Base-by-base conservation (phyloP, 30 jellyfish, hydroid and myxozoan species). In the Rhopilema esculentum region DNA sequence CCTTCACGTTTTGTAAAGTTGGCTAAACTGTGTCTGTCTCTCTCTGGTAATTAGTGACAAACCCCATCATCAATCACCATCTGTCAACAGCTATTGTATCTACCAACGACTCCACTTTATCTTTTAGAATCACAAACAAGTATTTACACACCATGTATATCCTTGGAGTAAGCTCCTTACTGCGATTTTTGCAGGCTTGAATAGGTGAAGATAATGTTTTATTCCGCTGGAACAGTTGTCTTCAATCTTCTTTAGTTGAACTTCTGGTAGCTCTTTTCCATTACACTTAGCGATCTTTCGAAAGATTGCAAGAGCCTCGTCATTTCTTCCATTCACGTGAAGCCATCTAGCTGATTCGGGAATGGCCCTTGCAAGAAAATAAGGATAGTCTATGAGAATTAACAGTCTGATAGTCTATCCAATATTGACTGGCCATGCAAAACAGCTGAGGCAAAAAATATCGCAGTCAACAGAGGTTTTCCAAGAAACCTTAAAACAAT, bases 331-430 rank as follows among this genome's bases (percentile, higher is more conserved):
- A 16, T 76, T 65, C 16, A 79, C 17, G 4, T 86, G 79, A 30
- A 92, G 72, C 98, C 98, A 92, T 48, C 98, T 94, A 24, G 80
- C 79, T 9, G 98, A 92, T 72, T 92, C 98, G 0, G 98, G 98
- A 69, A 92, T 79, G 73, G 70, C 69, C 88, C 93, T 92, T 33
- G 12, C n/a, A 16, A 73, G 33, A 22, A 70, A 63, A 7, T 63
- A 2, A 2, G 6, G n/a, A 2, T 2, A 63, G 26, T 63, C 8
- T 6, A 63, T 12, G 12, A 40, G 57, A 40, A 6, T 40, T 40
- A n/a, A n/a, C n/a, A n/a, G n/a, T n/a, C 12, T 12, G 57, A 40
- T 2, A 40, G 12, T 40, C 57, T n/a, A n/a, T n/a, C n/a, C n/a
- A n/a, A n/a, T n/a, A n/a, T 2, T 12, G 12, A 40, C 57, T 6